phyloP scores from a whole-genome alignment of 2,113 vertebrate genomes.

The Lamprologus speciosus region DNA sequence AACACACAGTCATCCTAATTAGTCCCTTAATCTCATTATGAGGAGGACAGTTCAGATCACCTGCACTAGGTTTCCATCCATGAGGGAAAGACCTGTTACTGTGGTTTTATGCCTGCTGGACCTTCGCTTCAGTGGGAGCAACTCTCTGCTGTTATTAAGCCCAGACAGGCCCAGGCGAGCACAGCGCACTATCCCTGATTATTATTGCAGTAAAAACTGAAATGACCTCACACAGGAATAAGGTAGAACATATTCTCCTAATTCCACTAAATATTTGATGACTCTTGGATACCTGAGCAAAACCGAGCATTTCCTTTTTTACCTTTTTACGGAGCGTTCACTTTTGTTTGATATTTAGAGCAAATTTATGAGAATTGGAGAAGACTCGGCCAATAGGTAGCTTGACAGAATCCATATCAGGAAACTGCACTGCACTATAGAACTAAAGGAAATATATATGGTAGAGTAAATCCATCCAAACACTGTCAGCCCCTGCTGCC shows the following conservation, averaged over 20 bases:
- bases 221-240: not conserved
- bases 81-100: slow-evolving; percentile 52
- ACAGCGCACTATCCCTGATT: not conserved
- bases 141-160: slow-evolving; percentile 50
- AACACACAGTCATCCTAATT: slow-evolving; percentile 63
- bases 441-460: slow-evolving; percentile 39
- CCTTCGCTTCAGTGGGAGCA: slow-evolving; percentile 22
- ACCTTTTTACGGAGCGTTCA: not conserved
- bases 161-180: not conserved
- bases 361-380: not conserved
- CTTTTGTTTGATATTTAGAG: not conserved
- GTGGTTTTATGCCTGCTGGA: slow-evolving; percentile 48
- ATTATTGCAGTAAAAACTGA: not conserved
- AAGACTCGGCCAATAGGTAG: not conserved
- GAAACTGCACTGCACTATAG: slow-evolving; percentile 1
- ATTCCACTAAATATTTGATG: slow-evolving; percentile 5
- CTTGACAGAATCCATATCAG: not conserved
- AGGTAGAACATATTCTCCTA: not conserved
- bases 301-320: not conserved
- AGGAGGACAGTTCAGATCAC: slow-evolving; percentile 57
- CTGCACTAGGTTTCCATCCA: slow-evolving; percentile 40
- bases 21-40: slow-evolving; percentile 72
- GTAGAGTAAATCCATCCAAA: slow-evolving; percentile 55
- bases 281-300: not conserved
- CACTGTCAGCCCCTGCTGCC: slow-evolving; percentile 48